Evolutionary conservation across 1,140 invertebrate genomes (phyloP).

Genomic region (Calycopis cecrops): DNA sequence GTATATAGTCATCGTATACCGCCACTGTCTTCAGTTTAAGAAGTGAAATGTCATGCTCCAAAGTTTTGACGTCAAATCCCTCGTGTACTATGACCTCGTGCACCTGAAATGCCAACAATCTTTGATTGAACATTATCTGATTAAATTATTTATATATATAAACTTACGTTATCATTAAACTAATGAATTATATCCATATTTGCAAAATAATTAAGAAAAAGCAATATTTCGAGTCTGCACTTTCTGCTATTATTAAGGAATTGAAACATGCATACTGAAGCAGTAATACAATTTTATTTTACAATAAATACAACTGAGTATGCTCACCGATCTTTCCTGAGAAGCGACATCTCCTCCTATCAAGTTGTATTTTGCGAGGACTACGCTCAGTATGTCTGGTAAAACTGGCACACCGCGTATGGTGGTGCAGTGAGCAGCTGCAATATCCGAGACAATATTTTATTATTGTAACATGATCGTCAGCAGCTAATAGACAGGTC

Average conservation of each 20-base stretch:
- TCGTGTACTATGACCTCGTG: constrained; percentile 45
- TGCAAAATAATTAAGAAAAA: too few relatives aligned
- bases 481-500: too few relatives aligned
- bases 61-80: constrained; percentile 24
- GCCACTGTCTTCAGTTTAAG: constrained; percentile 45
- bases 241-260: too few relatives aligned
- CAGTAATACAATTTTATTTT: too few relatives aligned
- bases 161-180: too few relatives aligned
- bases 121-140: too few relatives aligned
- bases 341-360: constrained; percentile 36
- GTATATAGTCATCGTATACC: constrained; percentile 43
- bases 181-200: too few relatives aligned
- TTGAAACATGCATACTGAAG: too few relatives aligned
- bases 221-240: too few relatives aligned
- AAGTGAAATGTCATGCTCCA: constrained; percentile 40
- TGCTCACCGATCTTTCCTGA: constrained; percentile 42
- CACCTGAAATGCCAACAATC: constrained; percentile 44
- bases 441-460: constrained; percentile 27
- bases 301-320: too few relatives aligned
- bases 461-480: neutral
- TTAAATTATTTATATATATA: too few relatives aligned
- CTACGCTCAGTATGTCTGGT: constrained; percentile 33
- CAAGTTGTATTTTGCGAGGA: constrained; percentile 54
- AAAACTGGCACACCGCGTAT: constrained; percentile 29
- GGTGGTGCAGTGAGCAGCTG: constrained; percentile 51